phyloP scores from a whole-genome alignment of 2,888 invertebrate species.

The Drosophila pullipes region DNA sequence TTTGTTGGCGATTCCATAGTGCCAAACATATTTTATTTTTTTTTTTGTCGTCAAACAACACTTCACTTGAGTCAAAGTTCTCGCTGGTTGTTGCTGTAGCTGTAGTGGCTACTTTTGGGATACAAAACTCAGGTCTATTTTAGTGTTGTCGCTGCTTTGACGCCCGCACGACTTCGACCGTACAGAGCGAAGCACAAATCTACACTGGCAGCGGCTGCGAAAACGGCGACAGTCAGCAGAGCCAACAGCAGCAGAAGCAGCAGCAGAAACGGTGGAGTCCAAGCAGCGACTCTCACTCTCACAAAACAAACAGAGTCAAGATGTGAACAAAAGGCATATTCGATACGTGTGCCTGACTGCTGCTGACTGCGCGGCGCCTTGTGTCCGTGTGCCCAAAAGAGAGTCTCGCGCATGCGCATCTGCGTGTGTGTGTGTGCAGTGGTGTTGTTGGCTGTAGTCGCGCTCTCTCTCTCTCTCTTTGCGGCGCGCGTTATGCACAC shows the following conservation, averaged over 20 bases:
- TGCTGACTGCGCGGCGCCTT: constrained; percentile 61
- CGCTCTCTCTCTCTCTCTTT: constrained; percentile 40
- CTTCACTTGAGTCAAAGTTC: constrained; percentile 53
- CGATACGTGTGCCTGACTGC: constrained; percentile 62
- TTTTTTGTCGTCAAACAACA: constrained; percentile 33
- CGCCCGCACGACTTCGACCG: constrained; percentile 83
- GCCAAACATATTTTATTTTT: constrained; percentile 1
- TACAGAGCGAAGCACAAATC: constrained; percentile 85
- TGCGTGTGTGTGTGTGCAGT: constrained; percentile 18
- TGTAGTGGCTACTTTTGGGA: constrained; percentile 39
- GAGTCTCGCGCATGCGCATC: constrained; percentile 63
- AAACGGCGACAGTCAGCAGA: constrained; percentile 55
- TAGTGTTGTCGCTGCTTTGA: constrained; percentile 41
- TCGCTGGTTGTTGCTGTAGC: constrained; percentile 33
- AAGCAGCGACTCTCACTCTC: constrained; percentile 62
- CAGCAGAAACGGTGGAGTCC: constrained; percentile 64
- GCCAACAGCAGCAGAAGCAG: constrained; percentile 51
- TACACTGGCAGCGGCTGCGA: constrained; percentile 84
- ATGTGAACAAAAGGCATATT: constrained; percentile 73
- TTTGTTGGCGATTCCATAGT: constrained; percentile 2
- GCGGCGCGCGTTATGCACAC: constrained; percentile 74
- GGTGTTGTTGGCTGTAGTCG: constrained; percentile 38
- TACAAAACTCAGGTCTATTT: constrained; percentile 27
- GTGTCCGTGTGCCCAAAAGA: constrained; percentile 55
- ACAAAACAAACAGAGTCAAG: constrained; percentile 46